Percentiles rank a stretch among this genome's conserved stretches.
Conservation (phyloP, 2,113 vertebrate species). For the Coptodon bakossiorum region DNA sequence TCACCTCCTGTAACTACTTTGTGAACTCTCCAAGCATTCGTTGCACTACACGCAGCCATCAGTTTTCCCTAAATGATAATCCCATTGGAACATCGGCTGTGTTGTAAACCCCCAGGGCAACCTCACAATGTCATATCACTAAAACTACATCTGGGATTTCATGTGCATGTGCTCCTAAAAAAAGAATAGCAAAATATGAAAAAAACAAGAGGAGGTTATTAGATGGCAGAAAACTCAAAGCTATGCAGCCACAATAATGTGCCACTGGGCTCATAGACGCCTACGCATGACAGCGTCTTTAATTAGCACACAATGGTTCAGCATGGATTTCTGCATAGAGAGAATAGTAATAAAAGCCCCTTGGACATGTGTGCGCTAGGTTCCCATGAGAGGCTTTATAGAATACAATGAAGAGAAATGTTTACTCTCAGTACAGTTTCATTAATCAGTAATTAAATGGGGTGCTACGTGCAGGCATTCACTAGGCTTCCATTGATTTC, state of each 20-base stretch:
- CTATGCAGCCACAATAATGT: neutral
- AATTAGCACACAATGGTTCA: slow-evolving; percentile 24
- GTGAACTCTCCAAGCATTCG: slow-evolving; percentile 16
- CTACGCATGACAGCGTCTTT: slow-evolving; percentile 17
- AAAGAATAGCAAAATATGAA: neutral
- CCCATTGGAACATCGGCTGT: slow-evolving; percentile 11
- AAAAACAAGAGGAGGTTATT: neutral
- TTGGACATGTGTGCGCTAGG: neutral
- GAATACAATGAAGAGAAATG: neutral
- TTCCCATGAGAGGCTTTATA: neutral
- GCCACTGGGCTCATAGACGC: neutral
- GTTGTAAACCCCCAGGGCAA: neutral
- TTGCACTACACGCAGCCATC: slow-evolving; percentile 28
- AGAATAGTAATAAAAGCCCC: slow-evolving; percentile 23
- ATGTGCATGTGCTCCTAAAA: neutral
- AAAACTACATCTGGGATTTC: neutral
- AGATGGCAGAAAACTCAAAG: neutral
- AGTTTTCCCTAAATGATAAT: slow-evolving; percentile 47
- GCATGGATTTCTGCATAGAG: slow-evolving; percentile 23
- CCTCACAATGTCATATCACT: neutral
- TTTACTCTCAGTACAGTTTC: slow-evolving; percentile 12
- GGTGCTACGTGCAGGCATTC: neutral
- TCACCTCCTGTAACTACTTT: slow-evolving; percentile 27
- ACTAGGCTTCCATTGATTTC: neutral
- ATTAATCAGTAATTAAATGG: slow-evolving; percentile 29